Evolutionary conservation across 1,140 invertebrate genomes (phyloP).

Genomic region (Psix sp.): DNA sequence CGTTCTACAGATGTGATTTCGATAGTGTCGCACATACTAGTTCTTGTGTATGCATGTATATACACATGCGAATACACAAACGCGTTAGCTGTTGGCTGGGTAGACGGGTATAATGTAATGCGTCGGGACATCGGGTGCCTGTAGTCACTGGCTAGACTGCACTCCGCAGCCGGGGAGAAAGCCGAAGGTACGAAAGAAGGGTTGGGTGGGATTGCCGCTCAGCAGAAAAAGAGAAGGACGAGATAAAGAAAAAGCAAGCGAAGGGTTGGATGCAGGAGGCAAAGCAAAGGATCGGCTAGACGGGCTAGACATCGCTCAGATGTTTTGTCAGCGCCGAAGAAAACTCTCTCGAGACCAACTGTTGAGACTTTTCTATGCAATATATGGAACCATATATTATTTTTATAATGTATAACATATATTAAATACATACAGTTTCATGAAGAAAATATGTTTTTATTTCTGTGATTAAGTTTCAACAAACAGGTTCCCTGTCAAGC

Average conservation of each 20-base stretch:
- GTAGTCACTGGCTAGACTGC: constrained; percentile 54
- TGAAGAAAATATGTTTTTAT: no score
- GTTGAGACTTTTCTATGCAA: constrained; percentile 25
- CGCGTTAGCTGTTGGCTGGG: constrained; percentile 25
- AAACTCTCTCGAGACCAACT: constrained; percentile 53
- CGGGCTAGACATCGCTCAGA: constrained; percentile 45
- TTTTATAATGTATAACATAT: constrained; percentile 8
- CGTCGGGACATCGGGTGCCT: constrained; percentile 52
- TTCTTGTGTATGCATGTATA: constrained; percentile 8
- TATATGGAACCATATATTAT: constrained; percentile 5
- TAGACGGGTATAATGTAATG: constrained; percentile 56
- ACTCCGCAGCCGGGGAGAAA: constrained; percentile 45
- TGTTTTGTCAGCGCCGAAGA: constrained; percentile 39
- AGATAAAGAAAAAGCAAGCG: constrained; percentile 48
- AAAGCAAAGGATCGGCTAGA: constrained; percentile 46
- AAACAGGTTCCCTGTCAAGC: no score
- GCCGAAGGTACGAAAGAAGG: constrained; percentile 39
- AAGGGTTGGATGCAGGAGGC: constrained; percentile 37
- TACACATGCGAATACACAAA: constrained; percentile 10
- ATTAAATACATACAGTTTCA: neutral
- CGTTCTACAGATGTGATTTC: constrained; percentile 55
- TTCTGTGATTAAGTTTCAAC: no score
- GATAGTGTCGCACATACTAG: constrained; percentile 42
- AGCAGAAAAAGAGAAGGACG: constrained; percentile 32
- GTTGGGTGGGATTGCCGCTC: constrained; percentile 28